A percentile compares a stretch with the other conserved stretches of the same genome.
phyloP scores from a whole-genome alignment of 2,888 invertebrate species.

The Netelia melanura region DNA sequence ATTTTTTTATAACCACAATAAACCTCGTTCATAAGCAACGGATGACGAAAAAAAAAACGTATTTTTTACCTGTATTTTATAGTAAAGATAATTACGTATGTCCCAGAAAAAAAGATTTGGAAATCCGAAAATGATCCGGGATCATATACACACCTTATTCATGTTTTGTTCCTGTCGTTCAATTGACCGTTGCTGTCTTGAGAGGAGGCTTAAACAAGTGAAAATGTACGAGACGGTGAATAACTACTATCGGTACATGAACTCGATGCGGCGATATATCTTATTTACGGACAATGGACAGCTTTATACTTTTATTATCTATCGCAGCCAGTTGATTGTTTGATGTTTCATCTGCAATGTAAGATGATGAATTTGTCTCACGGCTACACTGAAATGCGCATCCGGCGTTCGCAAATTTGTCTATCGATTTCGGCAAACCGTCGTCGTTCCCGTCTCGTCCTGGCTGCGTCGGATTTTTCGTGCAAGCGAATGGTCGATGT shows the following conservation, averaged over 20 bases:
- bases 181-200: slow-evolving; percentile 48
- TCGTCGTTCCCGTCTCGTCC: neutral
- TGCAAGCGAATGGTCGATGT: slow-evolving; percentile 37
- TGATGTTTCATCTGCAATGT: neutral
- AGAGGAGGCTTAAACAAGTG: slow-evolving; percentile 47
- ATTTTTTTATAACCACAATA: too few relatives aligned
- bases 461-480: slow-evolving; percentile 17
- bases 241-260: neutral
- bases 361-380: neutral
- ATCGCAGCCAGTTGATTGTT: neutral
- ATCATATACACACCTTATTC: slow-evolving; percentile 56
- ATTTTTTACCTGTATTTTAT: too few relatives aligned
- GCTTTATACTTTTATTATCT: neutral
- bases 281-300: neutral
- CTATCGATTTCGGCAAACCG: slow-evolving; percentile 31
- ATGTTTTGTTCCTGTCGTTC: slow-evolving; percentile 46
- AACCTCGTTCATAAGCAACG: too few relatives aligned
- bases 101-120: too few relatives aligned
- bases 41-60: too few relatives aligned
- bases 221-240: slow-evolving; percentile 42
- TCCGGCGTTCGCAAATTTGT: slow-evolving; percentile 20
- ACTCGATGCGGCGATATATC: neutral
- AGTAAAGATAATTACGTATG: too few relatives aligned
- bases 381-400: slow-evolving; percentile 15
- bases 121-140: too few relatives aligned